Percentiles rank a stretch among this genome's conserved stretches.
Evolutionary conservation across 2,797 vertebrate genomes (phyloP).

Genomic region (Bradypodion ventrale): DNA sequence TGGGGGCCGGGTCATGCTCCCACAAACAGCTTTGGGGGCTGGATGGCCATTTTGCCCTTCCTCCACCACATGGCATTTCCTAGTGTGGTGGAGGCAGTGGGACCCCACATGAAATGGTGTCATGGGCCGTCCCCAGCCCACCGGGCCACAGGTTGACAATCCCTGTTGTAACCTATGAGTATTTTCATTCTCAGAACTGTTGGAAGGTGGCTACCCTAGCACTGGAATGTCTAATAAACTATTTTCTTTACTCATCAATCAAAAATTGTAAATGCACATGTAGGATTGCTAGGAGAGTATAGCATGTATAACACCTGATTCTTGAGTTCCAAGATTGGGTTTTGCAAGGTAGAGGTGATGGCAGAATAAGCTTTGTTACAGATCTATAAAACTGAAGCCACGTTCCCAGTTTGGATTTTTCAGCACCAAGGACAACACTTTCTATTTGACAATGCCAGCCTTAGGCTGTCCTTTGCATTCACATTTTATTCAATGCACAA

Average conservation of each 20-base stretch:
- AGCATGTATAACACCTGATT: not conserved
- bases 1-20: no score
- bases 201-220: not conserved
- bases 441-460: not conserved
- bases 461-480: not conserved
- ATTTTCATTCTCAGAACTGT: not conserved
- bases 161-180: not conserved
- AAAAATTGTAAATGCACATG: not conserved
- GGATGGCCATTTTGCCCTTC: no score
- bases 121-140: no score
- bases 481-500: not conserved
- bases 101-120: no score
- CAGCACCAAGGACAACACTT: constrained; percentile 22
- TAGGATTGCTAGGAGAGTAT: not conserved
- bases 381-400: not conserved
- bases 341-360: not conserved
- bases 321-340: not conserved
- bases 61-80: no score
- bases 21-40: no score
- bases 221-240: not conserved
- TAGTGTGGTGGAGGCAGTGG: no score
- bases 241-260: not conserved
- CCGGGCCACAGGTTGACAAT: no score
- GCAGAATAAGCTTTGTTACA: not conserved
- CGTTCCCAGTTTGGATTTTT: not conserved